Base-by-base conservation (phyloP, 2,797 vertebrate genomes). In the Hippoglossus hippoglossus region DNA sequence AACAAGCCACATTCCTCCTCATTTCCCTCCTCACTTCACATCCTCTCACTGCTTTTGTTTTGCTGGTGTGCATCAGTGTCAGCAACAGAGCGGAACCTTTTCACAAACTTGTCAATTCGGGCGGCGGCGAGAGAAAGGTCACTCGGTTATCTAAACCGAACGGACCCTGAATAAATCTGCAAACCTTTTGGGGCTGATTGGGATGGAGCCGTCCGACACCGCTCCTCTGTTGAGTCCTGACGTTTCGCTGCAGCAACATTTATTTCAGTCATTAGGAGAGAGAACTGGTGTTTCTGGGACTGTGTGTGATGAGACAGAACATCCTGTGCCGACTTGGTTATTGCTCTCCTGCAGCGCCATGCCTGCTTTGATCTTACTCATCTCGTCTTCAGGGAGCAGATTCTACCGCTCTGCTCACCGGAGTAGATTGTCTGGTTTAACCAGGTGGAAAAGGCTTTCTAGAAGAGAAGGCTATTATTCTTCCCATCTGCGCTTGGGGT, bases 391-490 rank as follows among this genome's bases (percentile, higher is more conserved):
- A 34, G 81, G 85, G 64, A 74, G 77, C 85, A 85, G 69, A 76
- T 87, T 89, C 82, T 16, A 71, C 59, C 41, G 52, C 51, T 76
- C 69, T 79, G 67, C 81, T 86, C 73, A 41, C 70, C 13, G 28
- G 52, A 72, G 63, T 44, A 67, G 79, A 85, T 73, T 83, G 60
- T 75, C 50, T 16, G 57, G 73, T 79, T 82, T 77, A 87, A 86
- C 73, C 85, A 86, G 86, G 79, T 89, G 80, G 75, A 86, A 88
- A 90, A 84, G 79, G 39, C 77, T 80, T 80, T 71, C 56, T 9
- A 24, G 79, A 75, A 15, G 44, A 7, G 44, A 19, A 7, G 18
- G 16, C 44, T 46, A 41, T 72, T 66, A 46, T 56, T 46, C 62
- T 46, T 58, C 11, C 63, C 21, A 53, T 67, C 25, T 57, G 65